Percentiles rank a stretch among this genome's conserved stretches.
Evolutionary conservation across 2,888 invertebrate genomes (phyloP).

Genomic region (Spilarctia lutea): DNA sequence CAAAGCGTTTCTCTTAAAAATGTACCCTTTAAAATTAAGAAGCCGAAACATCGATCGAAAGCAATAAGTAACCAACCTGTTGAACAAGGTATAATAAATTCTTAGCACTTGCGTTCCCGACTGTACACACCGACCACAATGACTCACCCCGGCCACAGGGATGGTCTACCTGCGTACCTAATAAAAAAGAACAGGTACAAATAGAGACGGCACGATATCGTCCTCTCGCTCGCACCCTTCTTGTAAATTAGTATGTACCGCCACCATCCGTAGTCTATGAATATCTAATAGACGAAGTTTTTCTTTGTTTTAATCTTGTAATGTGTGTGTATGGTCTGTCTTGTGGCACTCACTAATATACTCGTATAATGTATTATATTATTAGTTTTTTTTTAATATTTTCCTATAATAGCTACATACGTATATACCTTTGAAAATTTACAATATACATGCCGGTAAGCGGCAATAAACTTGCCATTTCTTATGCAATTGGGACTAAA

Average conservation of each 20-base stretch:
- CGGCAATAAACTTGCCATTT: too few relatives aligned
- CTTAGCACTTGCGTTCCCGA: conserved; percentile 50
- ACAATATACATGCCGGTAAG: neutral
- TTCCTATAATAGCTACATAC: too few relatives aligned
- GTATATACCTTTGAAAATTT: too few relatives aligned
- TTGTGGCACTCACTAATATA: conserved; percentile 1
- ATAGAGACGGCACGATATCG: conserved; percentile 43
- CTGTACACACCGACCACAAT: conserved; percentile 51
- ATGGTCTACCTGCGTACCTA: conserved; percentile 56
- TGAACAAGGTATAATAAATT: conserved; percentile 52
- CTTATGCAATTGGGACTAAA: neutral
- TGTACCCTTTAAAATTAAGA: conserved; percentile 46
- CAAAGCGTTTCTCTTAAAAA: conserved; percentile 24
- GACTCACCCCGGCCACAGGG: conserved; percentile 57
- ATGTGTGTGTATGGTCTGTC: neutral
- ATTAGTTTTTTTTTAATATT: neutral
- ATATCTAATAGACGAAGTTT: conserved; percentile 43
- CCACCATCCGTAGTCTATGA: conserved; percentile 42
- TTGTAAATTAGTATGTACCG: conserved; percentile 49
- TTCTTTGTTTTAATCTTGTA: conserved; percentile 39
- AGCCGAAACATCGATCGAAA: conserved; percentile 39
- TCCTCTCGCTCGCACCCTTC: conserved; percentile 40
- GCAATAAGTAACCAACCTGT: conserved; percentile 54
- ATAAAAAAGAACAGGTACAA: conserved; percentile 64
- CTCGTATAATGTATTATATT: neutral